Evolutionary conservation across 2,888 invertebrate genomes (phyloP).

Genomic region (Sinopyrophorus schimmeli): DNA sequence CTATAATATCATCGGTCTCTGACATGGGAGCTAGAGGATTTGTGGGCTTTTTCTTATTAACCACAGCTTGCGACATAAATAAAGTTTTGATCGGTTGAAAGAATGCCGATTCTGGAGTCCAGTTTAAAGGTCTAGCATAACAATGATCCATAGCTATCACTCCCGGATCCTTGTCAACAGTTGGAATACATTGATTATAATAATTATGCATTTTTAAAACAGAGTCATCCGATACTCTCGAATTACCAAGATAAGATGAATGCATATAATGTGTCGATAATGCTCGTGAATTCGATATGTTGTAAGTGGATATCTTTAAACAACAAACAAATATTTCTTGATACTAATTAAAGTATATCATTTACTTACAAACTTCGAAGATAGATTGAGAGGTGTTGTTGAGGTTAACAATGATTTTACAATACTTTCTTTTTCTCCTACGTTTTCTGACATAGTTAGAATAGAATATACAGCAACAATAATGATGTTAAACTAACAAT

Average conservation of each 20-base stretch:
- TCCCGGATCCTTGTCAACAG: slow-evolving; percentile 28
- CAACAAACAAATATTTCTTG: too few relatives aligned
- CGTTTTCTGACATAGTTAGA: too few relatives aligned
- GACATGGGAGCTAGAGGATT: slow-evolving; percentile 37
- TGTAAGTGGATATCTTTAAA: too few relatives aligned
- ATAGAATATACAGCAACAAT: too few relatives aligned
- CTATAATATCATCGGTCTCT: slow-evolving; percentile 51
- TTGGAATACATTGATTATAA: slow-evolving; percentile 12
- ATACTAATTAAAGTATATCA: not conserved
- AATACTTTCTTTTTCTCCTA: slow-evolving; percentile 11
- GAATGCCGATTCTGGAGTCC: slow-evolving; percentile 66
- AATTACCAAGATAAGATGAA: too few relatives aligned
- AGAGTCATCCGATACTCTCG: too few relatives aligned
- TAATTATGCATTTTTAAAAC: slow-evolving; percentile 2
- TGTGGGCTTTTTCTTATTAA: slow-evolving; percentile 36
- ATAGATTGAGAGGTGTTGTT: slow-evolving; percentile 8
- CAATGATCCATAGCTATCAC: slow-evolving; percentile 67
- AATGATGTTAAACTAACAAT: too few relatives aligned
- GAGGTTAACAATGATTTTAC: slow-evolving; percentile 21
- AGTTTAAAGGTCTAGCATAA: slow-evolving; percentile 72
- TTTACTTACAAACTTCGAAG: slow-evolving; percentile 1
- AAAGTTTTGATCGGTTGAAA: slow-evolving; percentile 62
- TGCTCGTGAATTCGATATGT: too few relatives aligned
- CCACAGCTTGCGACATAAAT: slow-evolving; percentile 52
- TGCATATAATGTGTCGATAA: too few relatives aligned